These are phyloP conservation scores for Scomber scombrus DNA, from an alignment of 2,113 vertebrate genomes.

Conservation along the genomic window DNA sequence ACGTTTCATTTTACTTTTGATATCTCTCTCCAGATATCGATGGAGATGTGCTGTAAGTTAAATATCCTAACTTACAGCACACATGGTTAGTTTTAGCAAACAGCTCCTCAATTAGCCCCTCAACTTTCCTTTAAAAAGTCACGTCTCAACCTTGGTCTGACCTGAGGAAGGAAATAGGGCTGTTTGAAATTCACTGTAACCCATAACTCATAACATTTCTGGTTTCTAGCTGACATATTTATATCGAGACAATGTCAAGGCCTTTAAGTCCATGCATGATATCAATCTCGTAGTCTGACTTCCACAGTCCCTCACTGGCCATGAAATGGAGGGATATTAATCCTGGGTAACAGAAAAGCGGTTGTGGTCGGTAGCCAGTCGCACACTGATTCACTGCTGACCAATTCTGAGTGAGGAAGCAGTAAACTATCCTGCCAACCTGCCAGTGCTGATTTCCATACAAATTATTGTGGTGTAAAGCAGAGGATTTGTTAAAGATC, in stretches of 20 bases:
- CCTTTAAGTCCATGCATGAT: constrained; percentile 52
- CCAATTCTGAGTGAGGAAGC: constrained; percentile 56
- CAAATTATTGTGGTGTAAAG: constrained; percentile 55
- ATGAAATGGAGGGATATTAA: constrained; percentile 72
- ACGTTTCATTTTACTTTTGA: constrained; percentile 14
- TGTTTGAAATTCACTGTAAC: constrained; percentile 61
- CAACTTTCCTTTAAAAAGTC: constrained; percentile 26
- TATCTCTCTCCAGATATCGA: constrained; percentile 2
- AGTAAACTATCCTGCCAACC: constrained; percentile 69
- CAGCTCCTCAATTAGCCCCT: constrained; percentile 27
- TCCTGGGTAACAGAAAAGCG: constrained; percentile 57
- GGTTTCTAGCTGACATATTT: constrained; percentile 63
- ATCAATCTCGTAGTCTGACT: constrained; percentile 68
- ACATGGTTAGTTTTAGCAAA: constrained; percentile 45
- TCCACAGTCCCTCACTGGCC: constrained; percentile 61
- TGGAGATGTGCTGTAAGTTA: too few species aligned
- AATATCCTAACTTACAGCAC: constrained; percentile 8
- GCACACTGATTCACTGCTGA: constrained; percentile 72
- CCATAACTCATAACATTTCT: constrained; percentile 68
- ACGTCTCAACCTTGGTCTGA: constrained; percentile 58
- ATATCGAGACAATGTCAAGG: constrained; percentile 73
- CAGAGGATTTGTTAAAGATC: constrained; percentile 36
- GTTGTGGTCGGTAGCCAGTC: constrained; percentile 51
- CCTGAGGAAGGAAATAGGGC: constrained; percentile 59
- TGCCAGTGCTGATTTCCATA: constrained; percentile 70